Evolutionary conservation across 2,888 invertebrate genomes (phyloP).

Genomic region (Leptogaster cylindrica): DNA sequence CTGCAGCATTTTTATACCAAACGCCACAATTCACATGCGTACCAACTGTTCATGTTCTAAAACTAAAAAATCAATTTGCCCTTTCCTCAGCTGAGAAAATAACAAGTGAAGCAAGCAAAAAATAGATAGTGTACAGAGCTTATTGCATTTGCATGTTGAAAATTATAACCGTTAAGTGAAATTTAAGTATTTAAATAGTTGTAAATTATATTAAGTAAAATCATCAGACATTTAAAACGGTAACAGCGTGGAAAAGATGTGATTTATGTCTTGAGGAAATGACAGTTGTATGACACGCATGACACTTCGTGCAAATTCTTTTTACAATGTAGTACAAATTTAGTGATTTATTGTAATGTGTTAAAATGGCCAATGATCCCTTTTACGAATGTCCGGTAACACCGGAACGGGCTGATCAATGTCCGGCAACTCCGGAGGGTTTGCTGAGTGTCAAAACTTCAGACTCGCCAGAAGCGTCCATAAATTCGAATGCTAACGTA

Average conservation of each 20-base stretch:
- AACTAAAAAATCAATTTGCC: conserved; percentile 42
- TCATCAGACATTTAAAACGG: too few relatives aligned
- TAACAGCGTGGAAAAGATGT: too few relatives aligned
- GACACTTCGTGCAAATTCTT: conserved; percentile 28
- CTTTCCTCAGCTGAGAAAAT: conserved; percentile 43
- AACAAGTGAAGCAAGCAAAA: conserved; percentile 1
- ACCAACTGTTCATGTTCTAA: conserved; percentile 21
- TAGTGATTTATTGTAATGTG: conserved; percentile 2
- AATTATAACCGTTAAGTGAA: too few relatives aligned
- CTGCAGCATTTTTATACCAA: too few relatives aligned
- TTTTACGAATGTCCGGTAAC: conserved; percentile 48
- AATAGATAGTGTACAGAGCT: too few relatives aligned
- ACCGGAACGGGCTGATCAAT: conserved; percentile 48
- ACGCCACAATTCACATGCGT: too few relatives aligned
- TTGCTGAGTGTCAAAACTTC: conserved; percentile 44
- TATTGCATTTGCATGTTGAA: too few relatives aligned
- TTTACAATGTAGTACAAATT: neutral
- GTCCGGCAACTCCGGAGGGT: conserved; percentile 49
- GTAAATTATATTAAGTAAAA: too few relatives aligned
- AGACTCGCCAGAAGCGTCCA: conserved; percentile 55
- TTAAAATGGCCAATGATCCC: conserved; percentile 42
- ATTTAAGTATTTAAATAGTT: too few relatives aligned
- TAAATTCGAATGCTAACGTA: conserved; percentile 63
- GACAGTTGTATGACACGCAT: conserved; percentile 36
- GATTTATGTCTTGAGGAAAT: too few relatives aligned